Conservation (phyloP, 2,113 vertebrate species). For the Heptranchias perlo region DNA sequence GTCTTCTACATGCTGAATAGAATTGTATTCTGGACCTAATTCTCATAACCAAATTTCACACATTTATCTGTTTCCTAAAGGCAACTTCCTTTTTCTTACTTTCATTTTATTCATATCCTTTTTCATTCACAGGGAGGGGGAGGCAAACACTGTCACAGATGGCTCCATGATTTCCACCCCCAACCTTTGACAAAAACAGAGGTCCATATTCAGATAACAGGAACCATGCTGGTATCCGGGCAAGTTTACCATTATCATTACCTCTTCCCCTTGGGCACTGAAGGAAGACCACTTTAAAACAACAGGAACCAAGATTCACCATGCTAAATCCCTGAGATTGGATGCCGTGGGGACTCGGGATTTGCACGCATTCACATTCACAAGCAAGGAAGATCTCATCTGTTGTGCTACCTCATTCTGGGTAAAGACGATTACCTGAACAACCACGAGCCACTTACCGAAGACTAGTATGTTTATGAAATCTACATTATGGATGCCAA, state of each 20-base stretch:
- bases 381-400: neutral
- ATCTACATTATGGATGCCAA: neutral
- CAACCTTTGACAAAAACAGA: neutral
- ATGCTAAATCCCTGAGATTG: neutral
- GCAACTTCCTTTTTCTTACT: neutral
- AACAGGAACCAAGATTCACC: neutral
- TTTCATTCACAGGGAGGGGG: neutral
- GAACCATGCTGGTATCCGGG: neutral
- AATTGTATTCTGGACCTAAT: neutral
- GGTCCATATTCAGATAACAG: neutral
- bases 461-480: neutral
- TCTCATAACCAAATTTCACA: neutral
- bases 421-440: neutral
- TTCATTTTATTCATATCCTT: conserved; percentile 11
- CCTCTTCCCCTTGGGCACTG: neutral
- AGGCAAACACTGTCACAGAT: neutral
- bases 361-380: neutral
- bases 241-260: neutral
- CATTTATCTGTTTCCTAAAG: neutral
- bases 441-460: neutral
- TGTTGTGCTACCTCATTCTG: neutral
- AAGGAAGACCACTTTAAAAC: no score
- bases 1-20: neutral
- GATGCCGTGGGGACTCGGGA: neutral
- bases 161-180: neutral